Evolutionary conservation across 2,113 vertebrate species (phyloP).

Genomic region (Campylorhamphus procurvoides): DNA sequence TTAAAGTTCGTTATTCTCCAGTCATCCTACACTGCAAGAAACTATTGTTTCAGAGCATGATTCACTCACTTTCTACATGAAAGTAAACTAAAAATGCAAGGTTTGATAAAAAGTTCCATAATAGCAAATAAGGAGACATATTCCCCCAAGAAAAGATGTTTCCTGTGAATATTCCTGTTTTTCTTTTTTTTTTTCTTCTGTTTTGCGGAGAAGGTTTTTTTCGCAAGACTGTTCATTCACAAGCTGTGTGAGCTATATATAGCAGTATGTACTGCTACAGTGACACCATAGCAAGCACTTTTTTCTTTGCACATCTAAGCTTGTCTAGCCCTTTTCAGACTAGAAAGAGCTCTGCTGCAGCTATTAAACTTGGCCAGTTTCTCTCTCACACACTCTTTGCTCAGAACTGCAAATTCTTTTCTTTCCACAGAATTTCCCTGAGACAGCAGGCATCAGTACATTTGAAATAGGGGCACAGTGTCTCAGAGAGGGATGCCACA

Average conservation of each 20-base stretch:
- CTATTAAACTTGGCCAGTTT: slow-evolving; percentile 20
- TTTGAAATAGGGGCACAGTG: neutral
- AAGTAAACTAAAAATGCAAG: neutral
- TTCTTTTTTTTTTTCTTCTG: neutral
- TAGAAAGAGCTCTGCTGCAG: slow-evolving; percentile 49
- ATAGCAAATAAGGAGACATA: neutral
- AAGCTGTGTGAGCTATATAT: neutral
- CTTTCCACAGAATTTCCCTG: neutral
- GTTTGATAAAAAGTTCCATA: neutral
- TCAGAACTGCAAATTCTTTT: slow-evolving; percentile 9
- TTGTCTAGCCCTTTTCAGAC: neutral
- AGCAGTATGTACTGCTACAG: neutral
- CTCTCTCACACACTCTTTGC: neutral
- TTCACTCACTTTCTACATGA: neutral
- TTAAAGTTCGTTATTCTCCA: neutral
- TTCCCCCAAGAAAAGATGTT: neutral
- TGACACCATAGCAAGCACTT: slow-evolving; percentile 4
- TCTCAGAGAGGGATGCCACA: neutral
- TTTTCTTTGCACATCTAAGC: slow-evolving; percentile 10
- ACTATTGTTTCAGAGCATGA: neutral
- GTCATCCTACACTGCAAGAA: neutral
- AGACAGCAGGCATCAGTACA: neutral
- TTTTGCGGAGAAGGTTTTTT: neutral
- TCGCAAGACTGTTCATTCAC: slow-evolving; percentile 13
- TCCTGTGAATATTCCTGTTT: neutral